These are phyloP conservation scores for Phenacoccus solenopsis DNA, from an alignment of 1,140 invertebrate genomes.

Conservation along the genomic window DNA sequence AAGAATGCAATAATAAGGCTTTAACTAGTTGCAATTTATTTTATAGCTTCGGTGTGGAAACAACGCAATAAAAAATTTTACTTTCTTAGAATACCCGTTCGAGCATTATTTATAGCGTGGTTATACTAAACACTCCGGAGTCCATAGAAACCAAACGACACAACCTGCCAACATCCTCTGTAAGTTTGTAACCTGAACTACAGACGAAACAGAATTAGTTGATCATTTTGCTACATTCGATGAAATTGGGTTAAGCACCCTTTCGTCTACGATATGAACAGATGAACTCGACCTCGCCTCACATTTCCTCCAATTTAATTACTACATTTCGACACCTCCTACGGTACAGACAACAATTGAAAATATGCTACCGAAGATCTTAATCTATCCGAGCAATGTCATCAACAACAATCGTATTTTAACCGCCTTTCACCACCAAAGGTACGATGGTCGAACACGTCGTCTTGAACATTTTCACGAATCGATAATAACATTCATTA, in stretches of 20 bases:
- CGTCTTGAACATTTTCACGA: background rate
- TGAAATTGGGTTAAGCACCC: background rate
- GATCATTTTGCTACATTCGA: no score
- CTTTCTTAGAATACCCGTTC: background rate
- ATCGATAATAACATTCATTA: background rate
- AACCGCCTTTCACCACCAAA: no score
- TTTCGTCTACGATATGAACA: background rate
- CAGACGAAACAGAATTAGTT: background rate
- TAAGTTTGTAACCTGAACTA: background rate
- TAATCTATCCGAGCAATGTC: no score
- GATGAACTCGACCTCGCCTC: background rate
- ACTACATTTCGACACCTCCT: background rate
- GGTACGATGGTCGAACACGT: no score
- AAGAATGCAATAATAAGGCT: background rate
- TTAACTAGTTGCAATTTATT: background rate
- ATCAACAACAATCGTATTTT: no score
- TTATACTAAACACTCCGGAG: no score
- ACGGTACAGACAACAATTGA: background rate
- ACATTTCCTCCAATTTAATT: background rate
- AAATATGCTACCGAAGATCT: background rate
- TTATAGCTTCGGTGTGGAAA: background rate
- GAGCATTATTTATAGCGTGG: background rate
- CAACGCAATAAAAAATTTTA: background rate
- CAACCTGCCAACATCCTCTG: no score
- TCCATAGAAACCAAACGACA: no score